These are phyloP conservation scores for Ips typographus DNA, from an alignment of 1,140 invertebrate species.

Conservation along the genomic window DNA sequence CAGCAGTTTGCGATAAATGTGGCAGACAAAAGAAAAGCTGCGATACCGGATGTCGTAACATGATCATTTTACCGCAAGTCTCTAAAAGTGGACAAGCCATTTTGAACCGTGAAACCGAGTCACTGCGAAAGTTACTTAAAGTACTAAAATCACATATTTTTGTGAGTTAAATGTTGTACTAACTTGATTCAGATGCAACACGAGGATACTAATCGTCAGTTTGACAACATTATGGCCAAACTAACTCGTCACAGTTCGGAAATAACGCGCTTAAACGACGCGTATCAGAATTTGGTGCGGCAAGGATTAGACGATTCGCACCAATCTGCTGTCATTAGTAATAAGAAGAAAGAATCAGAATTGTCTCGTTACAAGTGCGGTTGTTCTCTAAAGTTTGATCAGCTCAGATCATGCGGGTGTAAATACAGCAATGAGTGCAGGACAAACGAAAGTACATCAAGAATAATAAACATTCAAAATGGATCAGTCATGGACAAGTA, in stretches of 20 bases:
- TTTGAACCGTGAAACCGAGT: neutral
- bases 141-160: neutral
- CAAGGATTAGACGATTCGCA: neutral
- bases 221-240: constrained; percentile 18
- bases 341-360: constrained; percentile 5
- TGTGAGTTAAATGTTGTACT: neutral
- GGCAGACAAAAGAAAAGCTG: constrained; percentile 14
- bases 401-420: too few species aligned
- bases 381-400: neutral
- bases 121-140: constrained; percentile 18
- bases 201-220: constrained; percentile 17
- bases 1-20: constrained; percentile 13
- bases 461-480: too few species aligned
- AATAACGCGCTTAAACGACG: constrained; percentile 18
- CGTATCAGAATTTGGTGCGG: constrained; percentile 16
- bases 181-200: constrained; percentile 21
- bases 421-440: too few species aligned
- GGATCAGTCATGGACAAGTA: too few species aligned
- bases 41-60: constrained; percentile 20
- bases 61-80: constrained; percentile 15
- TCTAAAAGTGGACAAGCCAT: neutral
- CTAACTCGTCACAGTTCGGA: constrained; percentile 18
- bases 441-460: too few species aligned
- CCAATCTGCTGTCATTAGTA: neutral
- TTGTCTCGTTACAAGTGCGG: neutral